Conservation (phyloP, 2,113 vertebrate species). For the Choloepus hoffmanni region DNA sequence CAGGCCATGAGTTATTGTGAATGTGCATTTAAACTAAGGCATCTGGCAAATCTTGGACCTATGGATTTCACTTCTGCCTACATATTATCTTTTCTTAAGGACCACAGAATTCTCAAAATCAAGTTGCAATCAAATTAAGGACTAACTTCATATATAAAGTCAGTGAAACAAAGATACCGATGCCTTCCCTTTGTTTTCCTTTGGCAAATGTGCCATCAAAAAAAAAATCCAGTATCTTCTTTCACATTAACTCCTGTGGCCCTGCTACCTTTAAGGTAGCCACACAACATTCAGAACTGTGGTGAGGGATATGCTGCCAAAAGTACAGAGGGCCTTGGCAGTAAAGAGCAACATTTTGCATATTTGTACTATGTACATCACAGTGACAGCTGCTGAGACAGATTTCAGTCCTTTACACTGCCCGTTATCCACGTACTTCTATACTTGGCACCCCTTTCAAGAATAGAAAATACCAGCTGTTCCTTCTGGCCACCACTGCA, state of each 20-base stretch:
- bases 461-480: slow-evolving; percentile 87
- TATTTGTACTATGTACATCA: slow-evolving; percentile 68
- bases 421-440: slow-evolving; percentile 75
- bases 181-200: not conserved
- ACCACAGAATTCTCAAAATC: not conserved
- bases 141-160: not conserved
- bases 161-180: not conserved
- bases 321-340: slow-evolving; percentile 82
- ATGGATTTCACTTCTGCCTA: not conserved
- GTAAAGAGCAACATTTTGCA: slow-evolving; percentile 56
- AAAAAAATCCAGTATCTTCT: slow-evolving; percentile 40
- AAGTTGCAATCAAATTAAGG: slow-evolving; percentile 68
- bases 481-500: slow-evolving; percentile 78
- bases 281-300: slow-evolving; percentile 29
- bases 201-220: slow-evolving; percentile 24
- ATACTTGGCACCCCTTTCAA: slow-evolving; percentile 81
- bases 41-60: not conserved
- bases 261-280: slow-evolving; percentile 25
- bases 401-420: slow-evolving; percentile 80
- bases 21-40: not conserved
- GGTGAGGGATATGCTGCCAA: slow-evolving; percentile 63
- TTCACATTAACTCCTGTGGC: not conserved
- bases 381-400: slow-evolving; percentile 87
- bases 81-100: not conserved
- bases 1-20: not conserved